phyloP scores from a whole-genome alignment of 1,140 invertebrate genomes.

The Littorina saxatilis region DNA sequence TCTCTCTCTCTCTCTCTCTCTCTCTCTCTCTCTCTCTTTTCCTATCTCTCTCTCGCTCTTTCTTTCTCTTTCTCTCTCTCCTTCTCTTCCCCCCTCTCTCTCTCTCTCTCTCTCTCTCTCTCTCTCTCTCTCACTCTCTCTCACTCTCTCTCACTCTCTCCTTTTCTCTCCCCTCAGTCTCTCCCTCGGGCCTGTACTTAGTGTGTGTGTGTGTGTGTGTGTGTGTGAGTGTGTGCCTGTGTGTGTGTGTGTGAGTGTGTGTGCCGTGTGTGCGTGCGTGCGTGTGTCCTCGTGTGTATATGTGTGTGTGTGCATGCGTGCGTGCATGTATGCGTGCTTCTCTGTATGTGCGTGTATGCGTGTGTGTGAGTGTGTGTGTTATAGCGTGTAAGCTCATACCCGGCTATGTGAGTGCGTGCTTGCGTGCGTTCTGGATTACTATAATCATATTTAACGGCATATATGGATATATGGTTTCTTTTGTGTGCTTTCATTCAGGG shows the following conservation, averaged over 20 bases:
- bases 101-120: constrained; percentile 20
- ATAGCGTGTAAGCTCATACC: neutral
- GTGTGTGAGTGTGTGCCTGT: neutral
- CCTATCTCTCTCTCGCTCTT: too few relatives aligned
- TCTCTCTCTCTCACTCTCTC: neutral
- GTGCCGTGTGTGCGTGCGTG: neutral
- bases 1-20: neutral
- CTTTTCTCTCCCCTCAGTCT: neutral
- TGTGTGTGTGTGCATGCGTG: neutral
- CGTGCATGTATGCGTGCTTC: neutral
- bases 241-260: neutral
- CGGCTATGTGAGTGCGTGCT: neutral
- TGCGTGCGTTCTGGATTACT: neutral
- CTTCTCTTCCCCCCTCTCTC: constrained; percentile 30
- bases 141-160: neutral
- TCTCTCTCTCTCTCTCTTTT: too few relatives aligned
- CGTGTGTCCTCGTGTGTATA: neutral
- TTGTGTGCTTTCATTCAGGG: neutral
- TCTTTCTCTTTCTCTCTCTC: neutral
- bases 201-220: neutral
- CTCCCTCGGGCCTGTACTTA: neutral
- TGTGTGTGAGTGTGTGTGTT: neutral
- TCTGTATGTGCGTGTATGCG: neutral
- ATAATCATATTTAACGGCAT: neutral
- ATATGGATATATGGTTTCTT: neutral